Conservation (phyloP, 2,888 invertebrate genomes). For the Zele albiditarsus region DNA sequence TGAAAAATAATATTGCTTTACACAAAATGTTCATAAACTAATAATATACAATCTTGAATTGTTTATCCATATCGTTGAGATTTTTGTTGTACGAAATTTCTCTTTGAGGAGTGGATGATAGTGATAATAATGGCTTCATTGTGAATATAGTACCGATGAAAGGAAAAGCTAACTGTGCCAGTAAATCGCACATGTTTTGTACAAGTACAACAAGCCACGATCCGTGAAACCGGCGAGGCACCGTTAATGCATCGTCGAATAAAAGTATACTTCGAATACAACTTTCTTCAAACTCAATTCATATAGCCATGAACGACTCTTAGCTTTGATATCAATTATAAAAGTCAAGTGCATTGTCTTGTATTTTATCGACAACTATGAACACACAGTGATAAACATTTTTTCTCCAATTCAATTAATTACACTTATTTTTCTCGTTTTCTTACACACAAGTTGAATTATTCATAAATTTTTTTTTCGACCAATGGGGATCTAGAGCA, state of each 20-base stretch:
- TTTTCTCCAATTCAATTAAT: not conserved
- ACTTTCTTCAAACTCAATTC: slow-evolving; percentile 45
- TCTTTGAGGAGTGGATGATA: not conserved
- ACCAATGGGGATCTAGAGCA: not conserved
- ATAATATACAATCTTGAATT: not conserved
- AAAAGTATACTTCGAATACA: slow-evolving; percentile 31
- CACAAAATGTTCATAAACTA: not conserved
- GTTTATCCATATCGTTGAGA: not conserved
- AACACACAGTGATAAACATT: not conserved
- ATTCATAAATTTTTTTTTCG: not conserved
- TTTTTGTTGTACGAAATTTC: slow-evolving; percentile 2
- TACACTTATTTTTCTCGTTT: not conserved
- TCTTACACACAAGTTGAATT: not conserved
- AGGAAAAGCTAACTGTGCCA: slow-evolving; percentile 20
- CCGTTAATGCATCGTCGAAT: slow-evolving; percentile 22
- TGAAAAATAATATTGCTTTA: not conserved
- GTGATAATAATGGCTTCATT: not conserved
- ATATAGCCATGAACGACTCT: slow-evolving; percentile 30
- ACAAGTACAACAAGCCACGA: slow-evolving; percentile 12
- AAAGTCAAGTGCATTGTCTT: not conserved
- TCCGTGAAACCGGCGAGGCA: slow-evolving; percentile 17
- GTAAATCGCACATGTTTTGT: slow-evolving; percentile 12
- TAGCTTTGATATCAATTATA: slow-evolving; percentile 1
- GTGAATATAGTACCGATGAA: slow-evolving; percentile 11
- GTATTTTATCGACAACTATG: not conserved